Evolutionary conservation across 2,888 invertebrate species (phyloP), one percentile per base, ranked within the genome.

Genomic region (Eupithecia dodoneata): DNA sequence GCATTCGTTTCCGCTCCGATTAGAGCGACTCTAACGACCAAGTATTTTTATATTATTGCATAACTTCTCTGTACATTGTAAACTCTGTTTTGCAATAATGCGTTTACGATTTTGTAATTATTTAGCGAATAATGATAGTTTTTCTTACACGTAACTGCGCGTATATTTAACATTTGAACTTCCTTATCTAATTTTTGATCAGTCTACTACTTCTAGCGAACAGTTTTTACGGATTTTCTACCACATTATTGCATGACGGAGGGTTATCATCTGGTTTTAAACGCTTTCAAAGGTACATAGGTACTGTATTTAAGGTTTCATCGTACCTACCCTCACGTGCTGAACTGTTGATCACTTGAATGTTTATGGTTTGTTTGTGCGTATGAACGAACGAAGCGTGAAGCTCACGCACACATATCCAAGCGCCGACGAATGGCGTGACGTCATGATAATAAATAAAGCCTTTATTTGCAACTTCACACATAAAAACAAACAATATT

Each of bases 1-100:
- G 77, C 83, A 80, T 84, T 81, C 77, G 76, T 80, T 82, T 80
- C 77, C 79, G 74, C 76, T 79, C 45, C 71, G 70, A 74, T 59
- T 63, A 72, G 80, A 70, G 77, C 81, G 65, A 84, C 84, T 82
- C 83, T 83, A 85, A 85, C 85, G 89, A 90, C 89, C 89, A 89
- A 90, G 79, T 88, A 87, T 86, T 87, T 87, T 85, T 84, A 85
- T 86, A 86, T 83, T 73, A 80, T 80, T 83, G 84, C 84, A 78
- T 73, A 59, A 79, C 65, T 73, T 72, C 71, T 78, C 72, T 70
- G 66, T 77, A 75, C 73, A 72, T 55, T 72, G 74, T 78, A 70
- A 80, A 77, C 78, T 77, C 82, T 79, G 79, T 74, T 76, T 73
- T 77, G 78, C 79, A 78, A 81, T 79, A 76, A 76, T 76, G 76